These are phyloP conservation scores for Kradibia gibbosae DNA, from an alignment of 1,140 invertebrate genomes.

Conservation along the genomic window DNA sequence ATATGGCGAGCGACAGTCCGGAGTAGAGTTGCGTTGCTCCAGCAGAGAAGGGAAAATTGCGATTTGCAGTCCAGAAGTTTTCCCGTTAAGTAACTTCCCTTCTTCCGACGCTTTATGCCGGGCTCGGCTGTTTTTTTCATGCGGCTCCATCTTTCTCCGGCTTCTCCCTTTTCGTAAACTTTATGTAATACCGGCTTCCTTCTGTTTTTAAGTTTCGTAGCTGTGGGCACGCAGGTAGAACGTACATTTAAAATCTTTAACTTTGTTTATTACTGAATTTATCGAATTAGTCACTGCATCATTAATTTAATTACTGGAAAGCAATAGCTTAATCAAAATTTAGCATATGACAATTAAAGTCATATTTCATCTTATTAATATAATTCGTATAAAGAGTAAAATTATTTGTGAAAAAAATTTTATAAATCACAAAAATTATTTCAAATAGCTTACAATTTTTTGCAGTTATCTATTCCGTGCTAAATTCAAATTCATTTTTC, in stretches of 20 bases:
- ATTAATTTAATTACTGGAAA: background rate
- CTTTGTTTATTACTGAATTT: background rate
- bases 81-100: background rate
- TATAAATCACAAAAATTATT: background rate
- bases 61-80: constrained; percentile 5
- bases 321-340: background rate
- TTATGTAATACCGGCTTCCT: background rate
- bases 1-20: too few relatives aligned
- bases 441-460: background rate
- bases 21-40: too few relatives aligned
- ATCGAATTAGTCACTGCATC: background rate
- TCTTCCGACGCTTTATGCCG: background rate
- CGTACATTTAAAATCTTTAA: background rate
- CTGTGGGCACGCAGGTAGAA: background rate
- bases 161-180: background rate
- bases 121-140: background rate
- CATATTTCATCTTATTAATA: background rate
- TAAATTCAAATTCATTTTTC: background rate
- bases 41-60: background rate
- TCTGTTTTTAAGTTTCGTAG: background rate
- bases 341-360: background rate
- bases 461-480: background rate
- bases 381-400: background rate
- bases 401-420: background rate
- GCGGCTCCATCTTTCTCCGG: background rate